phyloP scores from a whole-genome alignment of 1,140 invertebrate species.

The Lasaia peninsularis region DNA sequence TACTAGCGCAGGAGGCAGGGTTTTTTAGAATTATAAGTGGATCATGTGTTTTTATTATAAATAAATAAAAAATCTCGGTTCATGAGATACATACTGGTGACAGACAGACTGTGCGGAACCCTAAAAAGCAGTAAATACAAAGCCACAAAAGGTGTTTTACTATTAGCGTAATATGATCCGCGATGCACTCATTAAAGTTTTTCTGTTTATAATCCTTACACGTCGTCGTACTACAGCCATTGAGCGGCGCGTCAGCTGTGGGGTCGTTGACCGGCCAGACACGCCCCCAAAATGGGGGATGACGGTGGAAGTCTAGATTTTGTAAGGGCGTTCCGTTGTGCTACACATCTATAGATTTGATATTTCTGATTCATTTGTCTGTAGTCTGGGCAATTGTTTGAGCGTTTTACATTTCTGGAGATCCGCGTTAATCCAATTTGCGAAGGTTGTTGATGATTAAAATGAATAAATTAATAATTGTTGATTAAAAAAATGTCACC shows the following conservation, averaged over 20 bases:
- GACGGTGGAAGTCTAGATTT: constrained; percentile 22
- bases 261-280: constrained; percentile 45
- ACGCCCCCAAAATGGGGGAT: constrained; percentile 31
- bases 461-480: too few species aligned
- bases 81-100: too few species aligned
- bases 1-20: too few species aligned
- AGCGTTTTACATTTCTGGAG: not conserved
- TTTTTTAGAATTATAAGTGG: too few species aligned
- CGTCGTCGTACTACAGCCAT: constrained; percentile 40
- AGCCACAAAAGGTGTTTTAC: too few species aligned
- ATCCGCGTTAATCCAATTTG: not conserved
- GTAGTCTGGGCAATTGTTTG: constrained; percentile 1
- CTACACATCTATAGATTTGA: constrained; percentile 12
- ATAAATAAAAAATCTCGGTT: too few species aligned
- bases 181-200: constrained; percentile 29
- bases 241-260: constrained; percentile 60
- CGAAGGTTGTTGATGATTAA: not conserved
- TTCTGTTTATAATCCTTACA: constrained; percentile 2
- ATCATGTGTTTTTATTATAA: too few species aligned
- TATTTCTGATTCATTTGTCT: constrained; percentile 15
- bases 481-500: too few species aligned
- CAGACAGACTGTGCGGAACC: too few species aligned
- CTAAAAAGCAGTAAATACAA: too few species aligned
- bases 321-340: constrained; percentile 21
- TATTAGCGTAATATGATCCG: constrained; percentile 5